Percentiles rank a stretch among this genome's conserved stretches.
These are phyloP conservation scores for Drosophila persimilis DNA, from an alignment of 1,140 invertebrate species.

Conservation along the genomic window DNA sequence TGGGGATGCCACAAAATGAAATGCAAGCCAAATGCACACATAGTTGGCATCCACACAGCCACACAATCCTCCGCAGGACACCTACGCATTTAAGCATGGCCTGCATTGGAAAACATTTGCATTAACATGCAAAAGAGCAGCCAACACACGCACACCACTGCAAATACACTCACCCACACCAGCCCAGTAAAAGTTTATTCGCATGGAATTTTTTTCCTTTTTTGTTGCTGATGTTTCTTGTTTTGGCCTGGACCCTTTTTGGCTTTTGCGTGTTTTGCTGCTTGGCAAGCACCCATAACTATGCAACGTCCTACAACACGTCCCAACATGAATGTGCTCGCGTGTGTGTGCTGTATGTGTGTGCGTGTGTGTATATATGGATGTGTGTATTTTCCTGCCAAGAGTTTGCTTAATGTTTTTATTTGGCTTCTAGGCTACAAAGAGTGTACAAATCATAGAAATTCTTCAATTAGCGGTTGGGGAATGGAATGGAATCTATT, in stretches of 20 bases:
- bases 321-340: constrained; percentile 1
- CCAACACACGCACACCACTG: constrained; percentile 4
- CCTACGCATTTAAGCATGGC: constrained; percentile 46
- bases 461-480: no score
- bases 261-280: constrained; percentile 26
- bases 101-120: constrained; percentile 58
- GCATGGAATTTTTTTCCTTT: constrained; percentile 36
- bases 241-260: constrained; percentile 20
- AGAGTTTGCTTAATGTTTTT: constrained; percentile 52
- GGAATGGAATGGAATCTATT: no score
- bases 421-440: constrained; percentile 18
- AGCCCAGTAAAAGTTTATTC: constrained; percentile 47
- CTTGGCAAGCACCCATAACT: constrained; percentile 52
- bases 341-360: constrained; percentile 9
- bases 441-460: background rate
- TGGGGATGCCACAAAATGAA: constrained; percentile 29
- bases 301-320: constrained; percentile 36
- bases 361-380: constrained; percentile 18
- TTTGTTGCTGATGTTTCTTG: constrained; percentile 14
- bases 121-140: constrained; percentile 55
- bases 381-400: constrained; percentile 34
- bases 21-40: constrained; percentile 29
- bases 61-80: constrained; percentile 31
- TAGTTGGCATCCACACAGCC: background rate
- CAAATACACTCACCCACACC: constrained; percentile 12